Percentiles rank a stretch among this genome's conserved stretches.
Conservation (phyloP, 1,140 invertebrate genomes). For the Habropoda laboriosa region DNA sequence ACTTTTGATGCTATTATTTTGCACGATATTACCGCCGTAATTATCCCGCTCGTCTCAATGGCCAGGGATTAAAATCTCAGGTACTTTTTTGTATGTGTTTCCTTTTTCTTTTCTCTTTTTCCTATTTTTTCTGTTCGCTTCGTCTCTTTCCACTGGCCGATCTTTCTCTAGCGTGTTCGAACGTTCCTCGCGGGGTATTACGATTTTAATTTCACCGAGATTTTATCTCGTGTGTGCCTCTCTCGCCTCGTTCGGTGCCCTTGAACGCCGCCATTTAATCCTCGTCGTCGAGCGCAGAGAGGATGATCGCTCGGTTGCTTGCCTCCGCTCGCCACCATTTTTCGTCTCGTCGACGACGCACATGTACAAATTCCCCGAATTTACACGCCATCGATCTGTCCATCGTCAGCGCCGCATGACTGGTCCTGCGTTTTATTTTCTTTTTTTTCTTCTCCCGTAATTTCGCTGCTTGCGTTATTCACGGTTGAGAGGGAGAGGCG, state of each 20-base stretch:
- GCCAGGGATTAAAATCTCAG: slow-evolving; percentile 57
- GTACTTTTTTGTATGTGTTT: slow-evolving; percentile 2
- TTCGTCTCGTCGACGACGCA: background rate
- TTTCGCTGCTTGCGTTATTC: background rate
- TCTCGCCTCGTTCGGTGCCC: slow-evolving; percentile 25
- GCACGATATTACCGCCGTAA: slow-evolving; percentile 53
- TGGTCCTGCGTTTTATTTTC: background rate
- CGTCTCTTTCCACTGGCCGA: background rate
- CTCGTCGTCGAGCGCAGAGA: slow-evolving; percentile 8
- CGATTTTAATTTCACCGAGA: slow-evolving; percentile 51
- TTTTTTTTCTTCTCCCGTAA: background rate
- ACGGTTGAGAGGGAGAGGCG: background rate
- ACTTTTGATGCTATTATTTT: slow-evolving; percentile 63
- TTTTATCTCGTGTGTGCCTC: slow-evolving; percentile 31
- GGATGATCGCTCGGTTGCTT: background rate
- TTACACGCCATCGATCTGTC: background rate
- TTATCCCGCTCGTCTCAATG: slow-evolving; percentile 56
- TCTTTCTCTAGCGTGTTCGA: background rate
- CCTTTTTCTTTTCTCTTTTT: background rate
- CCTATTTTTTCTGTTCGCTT: background rate
- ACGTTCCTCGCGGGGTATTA: slow-evolving; percentile 26
- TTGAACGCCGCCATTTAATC: slow-evolving; percentile 45
- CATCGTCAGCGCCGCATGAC: background rate
- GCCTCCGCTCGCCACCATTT: background rate
- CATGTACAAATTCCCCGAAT: background rate